phyloP scores from a whole-genome alignment of 1,140 invertebrate species.

The Pectinophora gossypiella region DNA sequence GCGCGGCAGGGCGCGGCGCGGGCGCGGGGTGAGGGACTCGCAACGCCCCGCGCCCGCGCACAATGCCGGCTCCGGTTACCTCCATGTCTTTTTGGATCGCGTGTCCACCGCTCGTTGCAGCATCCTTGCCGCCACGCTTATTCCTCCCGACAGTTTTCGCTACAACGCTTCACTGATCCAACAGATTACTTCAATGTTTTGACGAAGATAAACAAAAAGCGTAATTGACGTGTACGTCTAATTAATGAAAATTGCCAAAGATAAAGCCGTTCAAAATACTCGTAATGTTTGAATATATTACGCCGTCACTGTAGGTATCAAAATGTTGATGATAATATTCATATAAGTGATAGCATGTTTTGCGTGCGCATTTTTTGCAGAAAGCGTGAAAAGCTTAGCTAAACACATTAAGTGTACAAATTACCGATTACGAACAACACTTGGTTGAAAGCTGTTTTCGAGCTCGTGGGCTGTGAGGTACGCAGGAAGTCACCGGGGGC shows the following conservation, averaged over 20 bases:
- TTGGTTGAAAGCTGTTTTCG: background rate
- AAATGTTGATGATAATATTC: too few relatives aligned
- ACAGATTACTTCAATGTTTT: conserved; percentile 26
- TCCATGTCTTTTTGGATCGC: conserved; percentile 66
- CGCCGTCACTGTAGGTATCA: background rate
- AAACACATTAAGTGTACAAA: background rate
- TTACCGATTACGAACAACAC: background rate
- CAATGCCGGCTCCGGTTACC: conserved; percentile 69
- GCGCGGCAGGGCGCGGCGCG: conserved; percentile 16
- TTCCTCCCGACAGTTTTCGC: conserved; percentile 59
- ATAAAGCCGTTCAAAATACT: too few relatives aligned
- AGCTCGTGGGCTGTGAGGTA: background rate
- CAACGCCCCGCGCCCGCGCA: conserved; percentile 62
- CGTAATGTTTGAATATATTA: too few relatives aligned
- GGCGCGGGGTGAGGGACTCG: conserved; percentile 20
- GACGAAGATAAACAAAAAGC: conserved; percentile 7
- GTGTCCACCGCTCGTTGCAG: conserved; percentile 56
- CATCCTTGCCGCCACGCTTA: conserved; percentile 53
- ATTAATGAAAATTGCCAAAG: background rate
- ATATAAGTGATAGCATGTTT: background rate
- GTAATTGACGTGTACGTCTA: background rate
- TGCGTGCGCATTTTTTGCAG: background rate
- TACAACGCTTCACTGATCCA: conserved; percentile 44
- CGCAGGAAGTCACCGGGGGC: conserved; percentile 1
- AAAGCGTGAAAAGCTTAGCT: background rate